These are phyloP conservation scores for Columbina picui DNA, from an alignment of 2,113 vertebrate species.

Conservation along the genomic window DNA sequence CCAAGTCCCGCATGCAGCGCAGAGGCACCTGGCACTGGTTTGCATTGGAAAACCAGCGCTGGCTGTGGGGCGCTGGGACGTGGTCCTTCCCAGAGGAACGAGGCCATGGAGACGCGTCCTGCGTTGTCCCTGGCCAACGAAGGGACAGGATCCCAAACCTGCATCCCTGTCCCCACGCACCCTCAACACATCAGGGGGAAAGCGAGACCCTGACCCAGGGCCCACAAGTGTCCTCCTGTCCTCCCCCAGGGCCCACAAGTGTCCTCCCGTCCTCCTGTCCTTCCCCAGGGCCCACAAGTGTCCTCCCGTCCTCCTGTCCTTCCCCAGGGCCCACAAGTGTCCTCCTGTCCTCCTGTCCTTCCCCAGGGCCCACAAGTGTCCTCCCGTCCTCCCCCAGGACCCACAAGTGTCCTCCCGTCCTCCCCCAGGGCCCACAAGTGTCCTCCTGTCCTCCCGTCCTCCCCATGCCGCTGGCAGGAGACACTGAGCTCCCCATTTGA, in stretches of 20 bases:
- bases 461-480: neutral
- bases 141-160: neutral
- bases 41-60: neutral
- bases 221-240: too few relatives aligned
- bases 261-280: too few relatives aligned
- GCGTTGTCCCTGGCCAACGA: neutral
- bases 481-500: accelerated
- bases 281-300: too few relatives aligned
- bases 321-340: neutral
- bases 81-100: neutral
- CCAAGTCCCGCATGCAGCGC: accelerated
- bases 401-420: too few relatives aligned
- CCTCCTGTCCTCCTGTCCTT: too few relatives aligned
- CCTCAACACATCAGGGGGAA: neutral
- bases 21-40: neutral
- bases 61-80: neutral
- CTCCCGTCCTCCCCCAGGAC: neutral
- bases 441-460: too few relatives aligned
- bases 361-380: too few relatives aligned
- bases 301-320: too few relatives aligned
- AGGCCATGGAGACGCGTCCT: neutral
- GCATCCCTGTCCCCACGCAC: neutral
- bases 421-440: too few relatives aligned
- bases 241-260: too few relatives aligned
- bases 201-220: neutral